These are phyloP conservation scores for Drosophila bunnanda DNA, from an alignment of 2,888 invertebrate genomes.

Conservation along the genomic window DNA sequence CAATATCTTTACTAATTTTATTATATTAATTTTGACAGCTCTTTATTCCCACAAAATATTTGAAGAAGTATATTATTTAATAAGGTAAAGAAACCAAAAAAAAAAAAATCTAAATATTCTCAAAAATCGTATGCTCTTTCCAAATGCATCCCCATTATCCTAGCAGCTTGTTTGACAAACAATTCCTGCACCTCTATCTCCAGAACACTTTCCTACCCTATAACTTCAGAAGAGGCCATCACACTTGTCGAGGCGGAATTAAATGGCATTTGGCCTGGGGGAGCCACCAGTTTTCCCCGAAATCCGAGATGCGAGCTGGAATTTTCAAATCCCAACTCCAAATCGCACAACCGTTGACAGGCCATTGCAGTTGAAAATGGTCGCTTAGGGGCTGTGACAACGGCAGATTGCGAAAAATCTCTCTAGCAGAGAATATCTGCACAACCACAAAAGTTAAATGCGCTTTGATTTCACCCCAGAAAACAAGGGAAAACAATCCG, in stretches of 20 bases:
- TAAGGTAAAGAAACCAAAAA: not conserved
- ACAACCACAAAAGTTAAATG: constrained; percentile 78
- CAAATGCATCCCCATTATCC: not conserved
- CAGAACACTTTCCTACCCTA: constrained; percentile 33
- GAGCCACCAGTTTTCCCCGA: not conserved
- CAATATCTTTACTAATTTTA: not conserved
- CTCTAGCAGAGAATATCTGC: constrained; percentile 22
- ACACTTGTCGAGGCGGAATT: constrained; percentile 64
- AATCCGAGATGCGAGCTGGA: constrained; percentile 6
- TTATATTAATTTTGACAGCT: not conserved
- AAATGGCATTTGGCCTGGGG: constrained; percentile 48
- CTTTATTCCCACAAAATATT: not conserved
- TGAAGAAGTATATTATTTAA: not conserved
- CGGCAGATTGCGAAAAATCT: constrained; percentile 44
- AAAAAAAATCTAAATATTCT: not conserved
- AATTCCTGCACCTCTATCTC: constrained; percentile 45
- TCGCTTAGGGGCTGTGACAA: constrained; percentile 52
- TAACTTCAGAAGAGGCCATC: constrained; percentile 50
- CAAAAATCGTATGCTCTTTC: not conserved
- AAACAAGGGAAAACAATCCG: constrained; percentile 48
- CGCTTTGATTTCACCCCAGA: constrained; percentile 70
- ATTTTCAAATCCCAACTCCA: constrained; percentile 7
- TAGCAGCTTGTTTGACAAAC: constrained; percentile 16
- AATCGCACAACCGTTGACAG: constrained; percentile 19
- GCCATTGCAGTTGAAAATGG: constrained; percentile 17